Evolutionary conservation across 35 echinoderm and acorn worm species (phyloP).

Genomic region (Strongylocentrotus purpuratus): DNA sequence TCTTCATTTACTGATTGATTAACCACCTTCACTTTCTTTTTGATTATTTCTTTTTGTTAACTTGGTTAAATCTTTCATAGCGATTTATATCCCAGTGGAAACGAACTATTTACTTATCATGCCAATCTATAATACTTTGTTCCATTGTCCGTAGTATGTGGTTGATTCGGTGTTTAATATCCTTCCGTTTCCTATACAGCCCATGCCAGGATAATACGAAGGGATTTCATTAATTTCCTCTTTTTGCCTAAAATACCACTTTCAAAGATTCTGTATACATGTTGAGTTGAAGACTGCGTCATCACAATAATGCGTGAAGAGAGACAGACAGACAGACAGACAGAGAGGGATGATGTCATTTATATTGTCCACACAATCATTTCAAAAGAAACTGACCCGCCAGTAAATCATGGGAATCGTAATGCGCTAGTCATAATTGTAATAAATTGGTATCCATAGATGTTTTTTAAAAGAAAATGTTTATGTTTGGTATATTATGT

Average conservation of each 20-base stretch:
- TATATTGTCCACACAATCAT: neutral
- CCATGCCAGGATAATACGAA: neutral
- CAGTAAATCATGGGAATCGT: neutral
- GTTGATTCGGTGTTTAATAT: neutral
- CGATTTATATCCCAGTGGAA: neutral
- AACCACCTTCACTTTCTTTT: neutral
- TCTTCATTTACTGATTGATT: neutral
- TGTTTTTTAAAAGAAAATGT: neutral
- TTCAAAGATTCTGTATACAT: neutral
- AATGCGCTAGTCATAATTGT: neutral
- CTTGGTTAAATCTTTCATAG: neutral
- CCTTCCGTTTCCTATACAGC: neutral
- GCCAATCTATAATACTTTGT: neutral
- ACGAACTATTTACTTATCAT: neutral
- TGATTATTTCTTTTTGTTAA: neutral
- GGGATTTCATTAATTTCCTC: slow-evolving; percentile 10
- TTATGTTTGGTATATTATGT: neutral
- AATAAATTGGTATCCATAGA: neutral
- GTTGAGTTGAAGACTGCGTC: neutral
- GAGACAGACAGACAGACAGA: neutral
- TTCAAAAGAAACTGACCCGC: neutral
- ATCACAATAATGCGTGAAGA: neutral
- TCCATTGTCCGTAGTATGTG: neutral
- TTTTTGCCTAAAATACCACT: slow-evolving; percentile 18
- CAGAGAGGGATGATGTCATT: neutral